Base-by-base conservation (phyloP, 2,113 vertebrate genomes). In the Tonatia bakeri region DNA sequence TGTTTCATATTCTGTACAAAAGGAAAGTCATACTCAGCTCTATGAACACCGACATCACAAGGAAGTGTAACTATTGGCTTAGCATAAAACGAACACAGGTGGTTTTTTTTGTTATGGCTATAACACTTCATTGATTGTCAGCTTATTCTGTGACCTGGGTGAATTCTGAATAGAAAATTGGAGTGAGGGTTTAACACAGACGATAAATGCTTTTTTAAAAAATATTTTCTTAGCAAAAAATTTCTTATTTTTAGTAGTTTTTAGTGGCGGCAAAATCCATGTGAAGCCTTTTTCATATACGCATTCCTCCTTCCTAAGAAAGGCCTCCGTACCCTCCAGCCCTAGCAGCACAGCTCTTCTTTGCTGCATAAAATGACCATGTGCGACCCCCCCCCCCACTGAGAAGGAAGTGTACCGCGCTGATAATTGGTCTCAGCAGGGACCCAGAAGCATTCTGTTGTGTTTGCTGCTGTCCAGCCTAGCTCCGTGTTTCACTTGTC, bases 371-470 rank as follows among this genome's bases (percentile, higher is more conserved):
- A 87, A 83, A 45, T 61, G 94, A 91, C 26, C 95, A 94, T 77
- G 80, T 96, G 94, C 50, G 94, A 52, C 24, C 89, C 91, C 91
- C 87, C 87, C 88, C 86, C 95, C 94, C 72, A 26, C 88, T 83
- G 96, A 80, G 95, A 85, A 61, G 94, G 76, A 81, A 93, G 70
- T 82, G 45, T 86, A 94, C 91, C 38, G 77, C 81, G 7, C 43
- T 97, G 77, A 28, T 92, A 92, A 96, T 87, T 86, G 90, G 81
- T 91, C 97, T 89, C 97, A 88, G 96, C 82, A 83, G 97, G 97
- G 76, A 19, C 40, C 89, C 86, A 31, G 82, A 43, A 81, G 38
- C 96, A 40, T 87, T 95, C 92, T 97, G 96, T 82, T 47, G 38
- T 67, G 73, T 56, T 76, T 89, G 82, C 73, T 95, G 80, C 80